Percentiles rank a stretch among this genome's conserved stretches.
Evolutionary conservation across 2,113 vertebrate genomes (phyloP).

Genomic region (Eidolon helvum): DNA sequence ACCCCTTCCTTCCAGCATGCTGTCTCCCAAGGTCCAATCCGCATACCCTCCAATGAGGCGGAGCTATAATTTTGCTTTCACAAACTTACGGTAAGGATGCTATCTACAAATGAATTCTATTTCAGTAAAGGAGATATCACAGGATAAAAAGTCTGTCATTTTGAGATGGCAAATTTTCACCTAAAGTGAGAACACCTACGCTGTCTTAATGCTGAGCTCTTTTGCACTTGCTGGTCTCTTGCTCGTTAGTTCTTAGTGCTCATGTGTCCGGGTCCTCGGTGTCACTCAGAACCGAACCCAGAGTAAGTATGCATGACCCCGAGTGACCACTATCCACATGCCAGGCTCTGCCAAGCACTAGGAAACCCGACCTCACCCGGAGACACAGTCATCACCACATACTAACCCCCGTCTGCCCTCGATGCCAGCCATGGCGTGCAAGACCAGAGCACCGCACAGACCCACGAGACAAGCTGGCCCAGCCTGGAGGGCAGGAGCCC

Average conservation of each 20-base stretch:
- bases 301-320: not conserved
- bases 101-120: not conserved
- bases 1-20: constrained; percentile 29
- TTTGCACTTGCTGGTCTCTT: not conserved
- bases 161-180: not conserved
- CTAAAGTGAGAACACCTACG: not conserved
- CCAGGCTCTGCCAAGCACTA: not conserved
- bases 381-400: not conserved
- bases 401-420: not conserved
- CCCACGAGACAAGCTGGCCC: accelerated
- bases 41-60: not conserved
- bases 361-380: not conserved
- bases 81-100: not conserved
- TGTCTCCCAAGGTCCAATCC: constrained; percentile 35
- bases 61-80: not conserved
- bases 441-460: not conserved
- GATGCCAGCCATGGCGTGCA: not conserved
- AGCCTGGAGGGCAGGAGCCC: too few relatives aligned
- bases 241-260: not conserved
- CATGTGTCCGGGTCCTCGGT: not conserved
- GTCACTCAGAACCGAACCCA: not conserved
- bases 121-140: not conserved
- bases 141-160: not conserved
- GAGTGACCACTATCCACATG: not conserved
- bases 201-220: not conserved